Base-by-base conservation (phyloP, 2,888 invertebrate genomes). In the Colletes collaris region DNA sequence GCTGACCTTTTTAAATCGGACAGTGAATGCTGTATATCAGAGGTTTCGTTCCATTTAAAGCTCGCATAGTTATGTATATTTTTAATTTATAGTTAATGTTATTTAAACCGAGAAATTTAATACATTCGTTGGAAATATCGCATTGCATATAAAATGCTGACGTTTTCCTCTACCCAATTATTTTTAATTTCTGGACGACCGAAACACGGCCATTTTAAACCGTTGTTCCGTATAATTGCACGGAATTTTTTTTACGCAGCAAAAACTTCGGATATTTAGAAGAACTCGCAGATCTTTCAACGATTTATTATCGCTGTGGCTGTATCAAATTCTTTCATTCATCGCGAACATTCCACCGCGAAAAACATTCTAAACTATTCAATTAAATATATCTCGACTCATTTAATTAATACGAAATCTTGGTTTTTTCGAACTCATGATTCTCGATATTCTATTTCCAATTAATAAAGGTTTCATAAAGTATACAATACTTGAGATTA, bases 171-270 rank as follows among this genome's bases (percentile, higher is more conserved):
- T 11, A 4, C 5, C 27, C 16, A 37, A 13, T 70, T 55, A 49
- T 53, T 49, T 44, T 16, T 59, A 7, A 19, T 35, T 53, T 16
- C 40, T 49, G 10, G n/a, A 49, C 16, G 16, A 16, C 16, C 16
- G 16, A 40, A 4, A 59, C 37, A n/a, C 46, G 11, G 27, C 55
- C 60, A 70, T 40, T 69, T 55, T 49, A 6, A 16, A 40, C 16
- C 46, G 49, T 40, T 62, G 40, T 70, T 70, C 27, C 53, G 13
- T 55, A 40, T 49, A 74, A 74, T 62, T 27, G 62, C 55, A 10
- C 3, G 16, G 10, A 44, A 70, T 56, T 74, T 56, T 70, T 70
- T 56, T 16, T 16, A 70, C 49, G 55, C 56, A 10, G 13, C 16
- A 16, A 16, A 16, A 16, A 19, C 35, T 16, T 44, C 13, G 60